Conservation (phyloP, 2,888 invertebrate genomes). For the Himalopsyche tibetana region DNA sequence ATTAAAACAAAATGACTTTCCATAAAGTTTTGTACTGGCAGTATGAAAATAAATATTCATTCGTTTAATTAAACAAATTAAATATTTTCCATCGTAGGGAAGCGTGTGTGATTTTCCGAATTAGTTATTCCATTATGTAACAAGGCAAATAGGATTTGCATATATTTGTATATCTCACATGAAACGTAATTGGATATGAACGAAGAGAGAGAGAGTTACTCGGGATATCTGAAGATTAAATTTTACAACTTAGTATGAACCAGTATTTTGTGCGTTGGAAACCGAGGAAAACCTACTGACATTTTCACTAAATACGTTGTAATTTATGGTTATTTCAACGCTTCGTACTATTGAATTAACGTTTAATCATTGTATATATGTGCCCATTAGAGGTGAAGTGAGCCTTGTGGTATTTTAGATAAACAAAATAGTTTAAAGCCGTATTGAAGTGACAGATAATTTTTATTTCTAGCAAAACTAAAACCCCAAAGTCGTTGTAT, state of each 20-base stretch:
- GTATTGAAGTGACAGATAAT: too few relatives aligned
- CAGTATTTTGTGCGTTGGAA: not conserved
- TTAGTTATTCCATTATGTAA: constrained; percentile 34
- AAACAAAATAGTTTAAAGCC: too few relatives aligned
- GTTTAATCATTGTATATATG: too few relatives aligned
- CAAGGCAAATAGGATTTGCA: constrained; percentile 27
- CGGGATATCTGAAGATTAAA: constrained; percentile 21
- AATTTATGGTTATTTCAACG: not conserved
- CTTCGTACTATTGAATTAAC: too few relatives aligned
- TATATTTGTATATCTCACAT: constrained; percentile 21
- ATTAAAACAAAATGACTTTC: too few relatives aligned
- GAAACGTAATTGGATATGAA: constrained; percentile 11
- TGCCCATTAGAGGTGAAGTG: too few relatives aligned
- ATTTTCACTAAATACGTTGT: not conserved
- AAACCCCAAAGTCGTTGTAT: too few relatives aligned
- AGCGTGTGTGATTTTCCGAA: not conserved
- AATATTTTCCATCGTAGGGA: not conserved
- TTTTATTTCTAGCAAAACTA: too few relatives aligned
- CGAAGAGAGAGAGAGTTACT: not conserved
- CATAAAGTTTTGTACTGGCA: not conserved
- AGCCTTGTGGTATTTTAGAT: too few relatives aligned
- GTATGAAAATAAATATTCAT: not conserved
- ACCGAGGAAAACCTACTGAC: not conserved
- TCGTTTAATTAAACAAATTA: not conserved
- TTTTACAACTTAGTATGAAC: not conserved